Evolutionary conservation across 2,888 invertebrate genomes (phyloP), one percentile per base, ranked within the genome.

Genomic region (Acheta domesticus): DNA sequence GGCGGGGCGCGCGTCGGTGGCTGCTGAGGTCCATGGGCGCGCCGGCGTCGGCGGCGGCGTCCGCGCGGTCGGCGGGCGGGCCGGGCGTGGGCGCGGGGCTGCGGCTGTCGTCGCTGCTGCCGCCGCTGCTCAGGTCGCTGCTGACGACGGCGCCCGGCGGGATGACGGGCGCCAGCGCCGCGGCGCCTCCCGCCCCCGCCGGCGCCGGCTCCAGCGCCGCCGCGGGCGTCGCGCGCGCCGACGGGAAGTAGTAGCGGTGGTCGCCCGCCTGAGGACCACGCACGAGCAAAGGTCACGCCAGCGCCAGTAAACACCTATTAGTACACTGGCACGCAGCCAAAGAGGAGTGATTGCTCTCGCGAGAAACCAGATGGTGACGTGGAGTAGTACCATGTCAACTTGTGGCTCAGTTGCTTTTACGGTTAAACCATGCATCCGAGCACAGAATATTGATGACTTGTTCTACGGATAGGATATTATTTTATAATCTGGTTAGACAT

Each of bases 101-200:
- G 62, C 62, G 62, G 62, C 62, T 62, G 62, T 62, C 62, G 16
- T 62, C 62, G 62, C 62, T 62, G 62, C 62, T 62, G n/a, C 62
- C 62, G n/a, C 62, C 62, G 62, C 62, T 62, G 62, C 62, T 62
- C 62, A 62, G n/a, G 62, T 62, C 62, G n/a, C 62, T 62, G 62
- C 14, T 19, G 62, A 62, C 62, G 16, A 62, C 62, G 62, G n/a
- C 62, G 16, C 62, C 62, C n/a, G 62, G 62, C 14, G 62, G 62
- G 62, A 62, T 62, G 62, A 62, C 62, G 3, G 62, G 62, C n/a
- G 62, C 62, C 62, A 62, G 12, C 62, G 62, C 62, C 62, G 62
- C 62, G n/a, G 62, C n/a, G n/a, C 62, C n/a, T 62, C 62, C 62
- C 62, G 62, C 16, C 62, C 83, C 77, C 23, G 77, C 49, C 21